A percentile compares a stretch with the other conserved stretches of the same genome.
These are phyloP conservation scores for Neelides sp. DNA, from an alignment of 1,140 invertebrate genomes.

Conservation along the genomic window DNA sequence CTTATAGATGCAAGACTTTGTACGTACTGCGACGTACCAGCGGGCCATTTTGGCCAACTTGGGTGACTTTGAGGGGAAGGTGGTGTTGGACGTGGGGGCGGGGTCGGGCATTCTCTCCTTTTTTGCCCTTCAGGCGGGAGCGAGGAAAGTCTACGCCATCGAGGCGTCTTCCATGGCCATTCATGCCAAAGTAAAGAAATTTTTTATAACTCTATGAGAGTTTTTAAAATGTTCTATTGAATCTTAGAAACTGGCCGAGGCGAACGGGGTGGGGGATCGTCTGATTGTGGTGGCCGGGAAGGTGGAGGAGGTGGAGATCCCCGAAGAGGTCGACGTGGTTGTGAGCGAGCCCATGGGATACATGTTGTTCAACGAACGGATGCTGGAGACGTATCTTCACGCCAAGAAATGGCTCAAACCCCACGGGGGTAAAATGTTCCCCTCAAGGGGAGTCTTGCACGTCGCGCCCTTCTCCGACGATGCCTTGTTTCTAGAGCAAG, in stretches of 20 bases:
- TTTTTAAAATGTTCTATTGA: neutral
- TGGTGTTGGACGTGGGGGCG: slow-evolving; percentile 92
- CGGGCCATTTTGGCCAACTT: slow-evolving; percentile 87
- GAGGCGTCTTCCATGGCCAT: slow-evolving; percentile 97
- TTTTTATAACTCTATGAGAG: neutral
- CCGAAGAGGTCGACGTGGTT: slow-evolving; percentile 90
- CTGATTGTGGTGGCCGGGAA: slow-evolving; percentile 92
- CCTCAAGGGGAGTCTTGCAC: slow-evolving; percentile 87
- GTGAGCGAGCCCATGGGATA: slow-evolving; percentile 99
- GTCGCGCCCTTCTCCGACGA: slow-evolving; percentile 98
- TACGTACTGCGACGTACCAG: slow-evolving; percentile 96
- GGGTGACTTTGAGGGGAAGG: slow-evolving; percentile 80
- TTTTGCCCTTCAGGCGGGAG: slow-evolving; percentile 95
- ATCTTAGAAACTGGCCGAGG: slow-evolving; percentile 61
- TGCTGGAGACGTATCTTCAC: slow-evolving; percentile 97
- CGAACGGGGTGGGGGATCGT: slow-evolving; percentile 73
- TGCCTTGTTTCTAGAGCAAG: slow-evolving; percentile 94
- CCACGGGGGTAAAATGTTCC: slow-evolving; percentile 86
- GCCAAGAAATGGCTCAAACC: slow-evolving; percentile 95
- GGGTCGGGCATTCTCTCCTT: slow-evolving; percentile 96
- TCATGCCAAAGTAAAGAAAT: slow-evolving; percentile 64
- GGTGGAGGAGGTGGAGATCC: slow-evolving; percentile 94
- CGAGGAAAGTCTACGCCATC: slow-evolving; percentile 91
- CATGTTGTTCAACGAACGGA: slow-evolving; percentile 98
- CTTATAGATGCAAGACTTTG: slow-evolving; percentile 99